Conservation (phyloP, 2,888 invertebrate species). For the Sinhomidia bicolor region DNA sequence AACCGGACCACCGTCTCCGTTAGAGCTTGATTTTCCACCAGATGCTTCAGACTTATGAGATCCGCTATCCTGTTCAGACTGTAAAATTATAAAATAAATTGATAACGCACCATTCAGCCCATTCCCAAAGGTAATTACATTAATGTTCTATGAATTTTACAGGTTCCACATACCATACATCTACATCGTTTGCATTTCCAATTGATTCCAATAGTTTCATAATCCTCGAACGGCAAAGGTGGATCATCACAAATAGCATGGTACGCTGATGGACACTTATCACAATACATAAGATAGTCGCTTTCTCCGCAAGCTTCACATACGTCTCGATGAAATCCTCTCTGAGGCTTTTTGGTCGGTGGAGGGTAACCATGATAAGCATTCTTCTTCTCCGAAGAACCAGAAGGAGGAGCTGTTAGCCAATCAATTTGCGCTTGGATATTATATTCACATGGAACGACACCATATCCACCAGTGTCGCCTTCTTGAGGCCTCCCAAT, state of each 20-base stretch:
- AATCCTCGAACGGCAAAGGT: conserved; percentile 88
- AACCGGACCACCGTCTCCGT: not conserved
- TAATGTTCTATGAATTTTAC: too few species aligned
- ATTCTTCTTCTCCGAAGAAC: conserved; percentile 18
- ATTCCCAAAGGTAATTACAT: too few species aligned
- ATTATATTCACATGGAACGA: conserved; percentile 58
- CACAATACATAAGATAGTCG: conserved; percentile 92
- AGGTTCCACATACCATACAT: conserved; percentile 31
- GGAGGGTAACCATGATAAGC: not conserved
- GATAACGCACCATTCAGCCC: too few species aligned
- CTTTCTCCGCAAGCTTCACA: conserved; percentile 98
- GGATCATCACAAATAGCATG: conserved; percentile 98
- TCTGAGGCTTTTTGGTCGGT: conserved; percentile 84
- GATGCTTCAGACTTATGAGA: not conserved
- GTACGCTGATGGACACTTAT: conserved; percentile 97
- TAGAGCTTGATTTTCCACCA: not conserved
- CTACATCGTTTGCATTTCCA: conserved; percentile 82
- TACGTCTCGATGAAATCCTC: conserved; percentile 93
- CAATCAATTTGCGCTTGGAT: conserved; percentile 68
- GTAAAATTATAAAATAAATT: not conserved
- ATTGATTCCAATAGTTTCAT: conserved; percentile 94
- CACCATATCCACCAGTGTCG: conserved; percentile 40
- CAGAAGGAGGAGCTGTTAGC: conserved; percentile 66
- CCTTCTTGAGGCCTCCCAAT: not conserved
- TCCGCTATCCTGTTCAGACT: not conserved